Evolutionary conservation across 1,140 invertebrate genomes (phyloP).

Genomic region (Aplysia californica): DNA sequence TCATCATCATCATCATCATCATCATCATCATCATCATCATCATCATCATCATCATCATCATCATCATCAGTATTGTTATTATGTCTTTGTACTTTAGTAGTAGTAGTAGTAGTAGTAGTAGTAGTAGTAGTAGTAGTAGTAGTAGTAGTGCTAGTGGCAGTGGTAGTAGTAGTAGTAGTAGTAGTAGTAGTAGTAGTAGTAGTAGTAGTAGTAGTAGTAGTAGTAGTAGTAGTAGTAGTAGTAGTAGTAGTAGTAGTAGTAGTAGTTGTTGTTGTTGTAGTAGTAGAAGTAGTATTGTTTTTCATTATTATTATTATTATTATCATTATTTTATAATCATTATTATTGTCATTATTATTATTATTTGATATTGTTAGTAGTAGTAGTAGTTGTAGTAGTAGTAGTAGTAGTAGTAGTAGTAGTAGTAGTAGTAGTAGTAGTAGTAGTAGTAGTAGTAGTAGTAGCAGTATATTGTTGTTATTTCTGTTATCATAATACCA

Average conservation of each 20-base stretch:
- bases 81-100: too few relatives aligned
- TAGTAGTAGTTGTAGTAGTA: too few relatives aligned
- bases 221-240: conserved; percentile 32
- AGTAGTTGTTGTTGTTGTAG: not conserved
- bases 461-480: conserved; percentile 14
- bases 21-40: conserved; percentile 32
- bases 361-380: too few relatives aligned
- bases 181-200: conserved; percentile 36
- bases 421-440: too few relatives aligned
- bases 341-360: too few relatives aligned
- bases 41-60: conserved; percentile 30
- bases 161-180: conserved; percentile 35
- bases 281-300: not conserved
- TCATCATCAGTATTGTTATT: too few relatives aligned
- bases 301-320: too few relatives aligned
- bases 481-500: conserved; percentile 25
- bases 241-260: conserved; percentile 35
- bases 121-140: conserved; percentile 33
- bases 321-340: too few relatives aligned
- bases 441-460: too few relatives aligned
- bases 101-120: conserved; percentile 20
- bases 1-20: conserved; percentile 33
- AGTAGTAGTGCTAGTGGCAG: conserved; percentile 32
- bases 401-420: too few relatives aligned
- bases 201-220: conserved; percentile 38